These are phyloP conservation scores for Sander lucioperca DNA, from an alignment of 2,113 vertebrate species.

Conservation along the genomic window DNA sequence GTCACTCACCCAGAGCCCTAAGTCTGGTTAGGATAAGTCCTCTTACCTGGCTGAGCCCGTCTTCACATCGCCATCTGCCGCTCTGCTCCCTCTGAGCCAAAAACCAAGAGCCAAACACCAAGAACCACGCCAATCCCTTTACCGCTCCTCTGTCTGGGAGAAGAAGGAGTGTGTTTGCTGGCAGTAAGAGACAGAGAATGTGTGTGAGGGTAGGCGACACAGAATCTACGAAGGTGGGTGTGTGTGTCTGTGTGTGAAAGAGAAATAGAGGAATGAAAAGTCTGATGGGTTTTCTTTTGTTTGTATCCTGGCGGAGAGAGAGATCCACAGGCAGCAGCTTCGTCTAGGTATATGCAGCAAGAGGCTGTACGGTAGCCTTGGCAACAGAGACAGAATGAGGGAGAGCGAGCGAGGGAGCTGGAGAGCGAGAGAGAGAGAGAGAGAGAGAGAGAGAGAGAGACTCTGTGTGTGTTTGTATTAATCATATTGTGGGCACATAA, in stretches of 20 bases:
- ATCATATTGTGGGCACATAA: constrained; percentile 52
- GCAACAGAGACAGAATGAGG: constrained; percentile 82
- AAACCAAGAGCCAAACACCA: constrained; percentile 66
- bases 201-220: constrained; percentile 41
- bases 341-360: constrained; percentile 82
- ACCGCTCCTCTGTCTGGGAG: constrained; percentile 66
- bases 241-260: constrained; percentile 39
- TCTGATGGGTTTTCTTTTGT: constrained; percentile 76
- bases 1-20: constrained; percentile 57
- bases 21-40: constrained; percentile 72
- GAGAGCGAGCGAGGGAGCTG: constrained; percentile 44
- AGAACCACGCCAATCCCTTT: constrained; percentile 70
- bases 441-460: constrained; percentile 17
- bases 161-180: constrained; percentile 49
- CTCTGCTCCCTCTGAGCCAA: constrained; percentile 59
- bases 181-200: constrained; percentile 28
- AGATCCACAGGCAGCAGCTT: constrained; percentile 81
- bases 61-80: constrained; percentile 76
- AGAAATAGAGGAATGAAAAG: constrained; percentile 48
- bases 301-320: constrained; percentile 76
- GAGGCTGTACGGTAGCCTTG: constrained; percentile 84
- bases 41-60: constrained; percentile 78
- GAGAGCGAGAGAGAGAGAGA: constrained; percentile 32
- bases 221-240: constrained; percentile 36
- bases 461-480: constrained; percentile 33